Conservation (phyloP, 2,797 vertebrate genomes). For the Semaprochilodus insignis region DNA sequence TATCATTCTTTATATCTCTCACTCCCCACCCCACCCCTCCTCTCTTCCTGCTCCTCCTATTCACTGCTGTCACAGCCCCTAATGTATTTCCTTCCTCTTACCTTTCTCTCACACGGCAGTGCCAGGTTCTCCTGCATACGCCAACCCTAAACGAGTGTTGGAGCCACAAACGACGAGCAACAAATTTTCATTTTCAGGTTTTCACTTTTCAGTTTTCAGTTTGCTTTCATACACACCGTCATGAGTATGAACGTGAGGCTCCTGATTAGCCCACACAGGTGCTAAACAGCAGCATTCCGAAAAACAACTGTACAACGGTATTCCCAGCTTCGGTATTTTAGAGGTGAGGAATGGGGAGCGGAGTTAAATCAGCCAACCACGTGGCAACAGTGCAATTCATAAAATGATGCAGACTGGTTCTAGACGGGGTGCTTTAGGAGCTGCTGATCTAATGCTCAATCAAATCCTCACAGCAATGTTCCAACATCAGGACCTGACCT, state of each 20-base stretch:
- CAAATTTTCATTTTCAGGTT: neutral
- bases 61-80: neutral
- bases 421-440: no score
- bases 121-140: constrained; percentile 5
- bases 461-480: no score
- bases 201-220: no score
- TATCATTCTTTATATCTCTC: neutral
- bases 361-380: no score
- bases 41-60: neutral
- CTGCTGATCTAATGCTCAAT: no score
- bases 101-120: constrained; percentile 23
- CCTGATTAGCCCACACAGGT: neutral
- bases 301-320: neutral
- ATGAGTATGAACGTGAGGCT: neutral
- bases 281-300: neutral
- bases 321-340: no score
- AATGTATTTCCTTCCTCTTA: constrained; percentile 41
- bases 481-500: no score
- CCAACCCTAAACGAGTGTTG: neutral
- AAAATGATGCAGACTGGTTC: no score
- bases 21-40: no score
- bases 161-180: neutral
- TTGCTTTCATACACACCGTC: neutral
- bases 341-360: no score
- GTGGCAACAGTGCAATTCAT: no score